Percentiles rank a stretch among this genome's conserved stretches.
Conservation (phyloP, 1,140 invertebrate genomes). For the Dolichoris vasculosae region DNA sequence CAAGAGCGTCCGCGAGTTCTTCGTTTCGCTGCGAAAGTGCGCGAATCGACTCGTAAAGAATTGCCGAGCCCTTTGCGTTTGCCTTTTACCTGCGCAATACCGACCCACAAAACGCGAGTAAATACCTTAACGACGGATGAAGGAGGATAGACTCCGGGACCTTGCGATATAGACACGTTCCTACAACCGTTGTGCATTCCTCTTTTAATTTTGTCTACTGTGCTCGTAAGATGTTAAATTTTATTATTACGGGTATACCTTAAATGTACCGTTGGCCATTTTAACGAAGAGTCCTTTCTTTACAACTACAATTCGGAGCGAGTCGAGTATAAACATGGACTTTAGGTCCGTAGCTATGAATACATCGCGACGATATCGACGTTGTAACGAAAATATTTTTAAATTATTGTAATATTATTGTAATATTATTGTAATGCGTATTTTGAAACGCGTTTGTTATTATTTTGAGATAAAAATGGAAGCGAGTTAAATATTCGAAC, state of each 20-base stretch:
- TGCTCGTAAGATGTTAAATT: not conserved
- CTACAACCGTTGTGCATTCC: not conserved
- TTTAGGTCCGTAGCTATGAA: too few species aligned
- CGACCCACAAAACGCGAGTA: not conserved
- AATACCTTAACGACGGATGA: not conserved
- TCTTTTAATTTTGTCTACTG: not conserved
- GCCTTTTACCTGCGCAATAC: not conserved
- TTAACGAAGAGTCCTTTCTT: not conserved
- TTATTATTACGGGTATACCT: not conserved
- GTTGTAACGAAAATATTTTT: too few species aligned
- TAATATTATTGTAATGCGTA: too few species aligned
- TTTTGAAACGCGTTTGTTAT: too few species aligned
- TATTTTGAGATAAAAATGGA: too few species aligned
- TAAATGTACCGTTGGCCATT: not conserved
- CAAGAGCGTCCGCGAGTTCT: not conserved
- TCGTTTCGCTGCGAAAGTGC: not conserved
- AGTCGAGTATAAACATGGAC: not conserved
- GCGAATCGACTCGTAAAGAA: slow-evolving; percentile 12
- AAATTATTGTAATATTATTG: too few species aligned
- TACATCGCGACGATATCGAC: too few species aligned
- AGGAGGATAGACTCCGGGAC: not conserved
- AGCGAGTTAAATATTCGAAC: too few species aligned
- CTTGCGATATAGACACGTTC: not conserved
- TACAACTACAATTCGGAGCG: not conserved
- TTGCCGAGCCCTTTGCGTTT: not conserved